Evolutionary conservation across 2,888 invertebrate species (phyloP), one percentile per base, ranked within the genome.

Genomic region (Drosophila nigricruria): DNA sequence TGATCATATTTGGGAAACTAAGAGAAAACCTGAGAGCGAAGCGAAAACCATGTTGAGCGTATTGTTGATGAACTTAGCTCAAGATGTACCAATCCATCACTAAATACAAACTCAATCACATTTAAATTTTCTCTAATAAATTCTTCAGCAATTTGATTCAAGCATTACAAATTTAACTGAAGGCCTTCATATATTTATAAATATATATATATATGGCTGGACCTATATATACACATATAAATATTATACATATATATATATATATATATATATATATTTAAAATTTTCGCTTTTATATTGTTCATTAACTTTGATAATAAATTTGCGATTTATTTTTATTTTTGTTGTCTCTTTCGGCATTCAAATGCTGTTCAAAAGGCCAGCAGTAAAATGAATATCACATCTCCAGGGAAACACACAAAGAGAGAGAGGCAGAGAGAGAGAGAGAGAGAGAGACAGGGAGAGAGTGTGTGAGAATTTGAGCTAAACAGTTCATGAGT

Each of bases 221-320:
- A n/a, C 20, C n/a, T n/a, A n/a, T n/a, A n/a, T n/a, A n/a, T n/a
- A 12, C 10, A 18, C 9, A 40, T 12, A 38, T 10, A n/a, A 3
- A 38, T 18, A n/a, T 20, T n/a, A n/a, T n/a, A n/a, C n/a, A 12
- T 52, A 3, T 23, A 20, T 34, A 10, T 16, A 23, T 23, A 10
- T 23, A 16, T 23, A 20, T 25, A 1, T 25, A 14, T 53, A 4
- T 12, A 9, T 54, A 14, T 20, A 52, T 25, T 45, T 43, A 14
- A 61, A 61, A 49, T 43, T 3, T 10, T 27, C 36, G 12, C 27
- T 18, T 43, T 52, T 52, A 50, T 53, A 47, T 53, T 42, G 47
- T 64, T 63, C 57, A 72, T 71, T 71, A 72, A 50, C n/a, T 70
- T 62, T 45, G 43, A 32, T 58, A 58, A 27, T 30, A 34, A 66